Percentiles rank a stretch among this genome's conserved stretches.
Conservation (phyloP, 2,888 invertebrate genomes). For the Hybos culiciformis region DNA sequence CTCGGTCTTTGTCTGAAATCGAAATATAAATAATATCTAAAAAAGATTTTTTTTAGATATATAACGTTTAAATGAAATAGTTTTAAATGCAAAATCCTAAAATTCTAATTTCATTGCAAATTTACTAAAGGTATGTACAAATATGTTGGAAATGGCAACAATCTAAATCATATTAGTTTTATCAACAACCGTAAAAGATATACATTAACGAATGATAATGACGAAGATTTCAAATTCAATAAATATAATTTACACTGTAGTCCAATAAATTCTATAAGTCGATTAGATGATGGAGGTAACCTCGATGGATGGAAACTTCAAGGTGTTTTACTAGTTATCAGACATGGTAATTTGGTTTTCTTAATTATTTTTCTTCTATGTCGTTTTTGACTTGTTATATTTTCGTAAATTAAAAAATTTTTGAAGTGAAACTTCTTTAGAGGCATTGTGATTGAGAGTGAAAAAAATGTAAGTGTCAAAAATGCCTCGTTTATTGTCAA, state of each 20-base stretch:
- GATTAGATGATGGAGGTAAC: constrained; percentile 54
- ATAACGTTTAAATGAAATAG: too few relatives aligned
- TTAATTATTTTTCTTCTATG: not conserved
- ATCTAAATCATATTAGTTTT: constrained; percentile 29
- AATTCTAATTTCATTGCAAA: too few relatives aligned
- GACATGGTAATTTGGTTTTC: constrained; percentile 49
- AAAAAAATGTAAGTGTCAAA: too few relatives aligned
- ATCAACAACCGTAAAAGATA: constrained; percentile 19
- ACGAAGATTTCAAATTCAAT: constrained; percentile 48
- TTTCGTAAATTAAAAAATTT: not conserved
- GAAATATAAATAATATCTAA: too few relatives aligned
- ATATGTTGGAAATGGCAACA: constrained; percentile 45
- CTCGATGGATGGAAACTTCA: constrained; percentile 35
- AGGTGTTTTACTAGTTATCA: constrained; percentile 53
- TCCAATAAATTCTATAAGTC: constrained; percentile 51
- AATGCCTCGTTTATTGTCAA: too few relatives aligned
- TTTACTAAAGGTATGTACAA: constrained; percentile 58
- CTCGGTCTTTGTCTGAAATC: too few relatives aligned
- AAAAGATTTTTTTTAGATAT: too few relatives aligned
- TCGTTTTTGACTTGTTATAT: not conserved
- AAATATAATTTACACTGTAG: constrained; percentile 56
- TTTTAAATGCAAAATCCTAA: too few relatives aligned
- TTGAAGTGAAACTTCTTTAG: too few relatives aligned
- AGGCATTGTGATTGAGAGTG: too few relatives aligned
- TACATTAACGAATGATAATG: constrained; percentile 26